These are phyloP conservation scores for Aptenodytes forsteri DNA, from an alignment of 2,113 vertebrate species.

Conservation along the genomic window DNA sequence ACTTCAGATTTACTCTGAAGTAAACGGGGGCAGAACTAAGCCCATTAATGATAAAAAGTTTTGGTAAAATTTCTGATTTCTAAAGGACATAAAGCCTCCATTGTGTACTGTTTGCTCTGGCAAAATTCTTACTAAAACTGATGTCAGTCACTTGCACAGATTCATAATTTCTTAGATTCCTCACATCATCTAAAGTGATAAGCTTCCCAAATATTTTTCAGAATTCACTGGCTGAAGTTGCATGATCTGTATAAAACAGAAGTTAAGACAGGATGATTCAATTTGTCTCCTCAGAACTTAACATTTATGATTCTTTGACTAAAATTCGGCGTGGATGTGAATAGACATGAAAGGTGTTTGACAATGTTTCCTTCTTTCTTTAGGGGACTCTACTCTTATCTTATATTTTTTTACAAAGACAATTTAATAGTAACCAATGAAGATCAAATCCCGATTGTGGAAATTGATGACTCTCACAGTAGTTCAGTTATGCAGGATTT, in stretches of 20 bases:
- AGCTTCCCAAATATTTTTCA: not conserved
- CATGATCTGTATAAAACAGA: not conserved
- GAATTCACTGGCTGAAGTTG: not conserved
- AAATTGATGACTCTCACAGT: conserved; percentile 94
- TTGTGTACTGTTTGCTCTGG: not conserved
- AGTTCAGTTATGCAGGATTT: conserved; percentile 95
- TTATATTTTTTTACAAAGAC: conserved; percentile 95
- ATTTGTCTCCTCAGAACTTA: not conserved
- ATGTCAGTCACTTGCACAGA: not conserved
- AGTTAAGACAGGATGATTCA: not conserved
- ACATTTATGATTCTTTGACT: not conserved
- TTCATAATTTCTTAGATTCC: not conserved
- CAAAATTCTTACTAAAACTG: not conserved
- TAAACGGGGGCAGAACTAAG: not conserved
- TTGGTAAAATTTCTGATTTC: not conserved
- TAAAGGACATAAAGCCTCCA: not conserved
- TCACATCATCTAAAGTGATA: not conserved
- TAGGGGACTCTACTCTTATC: conserved; percentile 95
- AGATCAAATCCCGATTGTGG: conserved; percentile 97
- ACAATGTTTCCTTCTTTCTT: conserved; percentile 61
- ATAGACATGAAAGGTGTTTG: not conserved
- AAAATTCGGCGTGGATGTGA: not conserved
- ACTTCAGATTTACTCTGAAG: conserved; percentile 4
- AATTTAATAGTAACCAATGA: conserved; percentile 93
- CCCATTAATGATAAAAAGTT: not conserved